Evolutionary conservation across 2,888 invertebrate species (phyloP).

Genomic region (Cerceris ruficornis): DNA sequence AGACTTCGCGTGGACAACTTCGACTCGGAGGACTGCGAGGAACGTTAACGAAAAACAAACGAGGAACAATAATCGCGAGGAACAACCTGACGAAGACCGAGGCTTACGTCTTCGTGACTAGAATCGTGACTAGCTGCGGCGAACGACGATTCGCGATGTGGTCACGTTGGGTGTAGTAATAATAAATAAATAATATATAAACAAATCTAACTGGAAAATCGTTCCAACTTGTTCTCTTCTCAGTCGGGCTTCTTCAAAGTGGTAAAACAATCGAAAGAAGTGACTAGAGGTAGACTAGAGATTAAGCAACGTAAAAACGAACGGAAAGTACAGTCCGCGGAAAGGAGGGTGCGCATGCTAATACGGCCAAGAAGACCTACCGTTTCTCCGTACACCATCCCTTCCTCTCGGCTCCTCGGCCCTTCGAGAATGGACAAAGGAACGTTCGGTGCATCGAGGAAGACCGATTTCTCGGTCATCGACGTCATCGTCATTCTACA

Average conservation of each 20-base stretch:
- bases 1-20: no score
- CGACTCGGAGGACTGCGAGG: neutral
- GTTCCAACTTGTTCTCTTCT: neutral
- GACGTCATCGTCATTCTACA: constrained; percentile 28
- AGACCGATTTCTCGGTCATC: constrained; percentile 20
- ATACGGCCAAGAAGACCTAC: constrained; percentile 27
- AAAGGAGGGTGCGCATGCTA: constrained; percentile 1
- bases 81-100: constrained; percentile 4
- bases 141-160: neutral
- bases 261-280: constrained; percentile 11
- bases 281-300: constrained; percentile 52
- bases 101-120: neutral
- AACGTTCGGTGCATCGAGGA: constrained; percentile 9
- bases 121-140: neutral
- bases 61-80: constrained; percentile 10
- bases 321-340: neutral
- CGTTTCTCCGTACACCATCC: neutral
- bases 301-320: constrained; percentile 12
- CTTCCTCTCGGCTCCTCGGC: neutral
- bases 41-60: constrained; percentile 33
- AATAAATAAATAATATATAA: neutral
- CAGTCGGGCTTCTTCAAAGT: neutral
- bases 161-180: neutral
- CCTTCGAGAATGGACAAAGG: neutral
- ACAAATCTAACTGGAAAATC: neutral